phyloP scores from a whole-genome alignment of 2,888 invertebrate species.

The Adela reaumurella region DNA sequence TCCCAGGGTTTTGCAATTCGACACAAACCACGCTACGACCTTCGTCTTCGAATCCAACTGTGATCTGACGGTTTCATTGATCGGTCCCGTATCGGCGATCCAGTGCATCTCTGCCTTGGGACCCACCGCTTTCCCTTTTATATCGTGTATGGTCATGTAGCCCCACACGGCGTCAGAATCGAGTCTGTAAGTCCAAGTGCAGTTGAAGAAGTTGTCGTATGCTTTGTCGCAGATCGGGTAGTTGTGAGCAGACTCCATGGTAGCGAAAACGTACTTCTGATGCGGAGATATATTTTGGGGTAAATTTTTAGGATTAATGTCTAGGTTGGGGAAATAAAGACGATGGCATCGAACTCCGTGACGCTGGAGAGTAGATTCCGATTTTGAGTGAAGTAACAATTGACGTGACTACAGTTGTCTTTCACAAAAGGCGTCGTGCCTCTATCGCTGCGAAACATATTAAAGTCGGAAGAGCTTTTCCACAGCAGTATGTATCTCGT shows the following conservation, averaged over 20 bases:
- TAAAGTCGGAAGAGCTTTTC: too few species aligned
- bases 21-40: constrained; percentile 29
- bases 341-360: constrained; percentile 23
- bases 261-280: constrained; percentile 36
- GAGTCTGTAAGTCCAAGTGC: constrained; percentile 39
- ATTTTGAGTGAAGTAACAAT: constrained; percentile 27
- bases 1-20: constrained; percentile 16
- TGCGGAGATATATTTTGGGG: constrained; percentile 19
- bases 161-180: constrained; percentile 35
- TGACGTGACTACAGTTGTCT: too few species aligned
- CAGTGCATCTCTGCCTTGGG: constrained; percentile 27
- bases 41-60: constrained; percentile 19
- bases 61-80: constrained; percentile 17
- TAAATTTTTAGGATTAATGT: too few species aligned
- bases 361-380: constrained; percentile 17
- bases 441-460: too few species aligned
- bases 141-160: constrained; percentile 29
- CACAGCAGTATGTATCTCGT: too few species aligned
- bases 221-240: constrained; percentile 26
- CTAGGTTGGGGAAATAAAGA: too few species aligned
- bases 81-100: constrained; percentile 15
- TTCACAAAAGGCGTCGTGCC: too few species aligned
- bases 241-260: constrained; percentile 38
- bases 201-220: constrained; percentile 40
- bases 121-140: constrained; percentile 24